Evolutionary conservation across 2,888 invertebrate genomes (phyloP), one percentile per base, ranked within the genome.

Genomic region (Apotomis betuletana): DNA sequence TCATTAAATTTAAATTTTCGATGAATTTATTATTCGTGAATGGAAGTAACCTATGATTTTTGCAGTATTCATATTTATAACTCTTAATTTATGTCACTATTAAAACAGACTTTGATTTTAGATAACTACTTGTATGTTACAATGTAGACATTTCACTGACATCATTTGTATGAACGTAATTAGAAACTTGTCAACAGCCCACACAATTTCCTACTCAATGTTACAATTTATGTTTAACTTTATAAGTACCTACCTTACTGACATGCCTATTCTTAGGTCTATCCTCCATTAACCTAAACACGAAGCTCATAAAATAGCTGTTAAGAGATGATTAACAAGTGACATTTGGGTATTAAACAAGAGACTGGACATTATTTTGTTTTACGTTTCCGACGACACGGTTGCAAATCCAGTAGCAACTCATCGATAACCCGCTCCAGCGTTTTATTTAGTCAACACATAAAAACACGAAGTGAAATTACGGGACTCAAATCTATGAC

Each of bases 401-500:
- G 57, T 67, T 62, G 62, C 67, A 67, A 6, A 44, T 57, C 15
- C 3, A 36, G 44, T 8, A 51, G 57, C 57, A 67, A 51, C 62
- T 62, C 62, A 63, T 68, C 58, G 52, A 72, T 68, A 68, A 68
- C 63, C 63, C 63, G 63, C 67, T 46, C 55, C 55, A 55, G 46
- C 62, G 58, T 72, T 68, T 72, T 68, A 72, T 59, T 72, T 54
- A 68, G 46, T 72, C 72, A 59, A 59, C 67, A 63, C 62, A 72
- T 68, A 62, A 70, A 54, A 70, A 57, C 57, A 58, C 58, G 67
- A 63, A 13, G 61, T 52, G 41, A 61, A 69, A 74, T 69, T 72
- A 74, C 70, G 67, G 68, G 69, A 77, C 77, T 78, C 75, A 75
- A 79, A 77, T 75, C 73, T 74, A 77, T 80, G 78, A 81, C 74